Evolutionary conservation across 1,140 invertebrate species (phyloP).

Genomic region (Papilio aristodemus): DNA sequence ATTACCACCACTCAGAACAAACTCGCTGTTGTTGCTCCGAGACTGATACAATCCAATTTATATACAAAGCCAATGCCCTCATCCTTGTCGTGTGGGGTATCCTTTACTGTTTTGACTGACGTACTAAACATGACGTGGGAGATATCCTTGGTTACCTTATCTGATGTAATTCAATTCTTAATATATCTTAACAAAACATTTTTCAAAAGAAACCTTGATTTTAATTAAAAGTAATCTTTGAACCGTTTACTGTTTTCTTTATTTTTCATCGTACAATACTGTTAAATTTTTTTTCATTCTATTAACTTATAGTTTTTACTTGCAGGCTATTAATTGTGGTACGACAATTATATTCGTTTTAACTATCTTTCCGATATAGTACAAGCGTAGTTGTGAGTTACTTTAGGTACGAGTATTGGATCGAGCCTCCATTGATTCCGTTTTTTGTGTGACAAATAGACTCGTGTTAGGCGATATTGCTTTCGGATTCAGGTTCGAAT

Average conservation of each 20-base stretch:
- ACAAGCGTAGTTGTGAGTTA: not conserved
- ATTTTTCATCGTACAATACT: too few relatives aligned
- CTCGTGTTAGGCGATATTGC: slow-evolving; percentile 74
- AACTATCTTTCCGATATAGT: not conserved
- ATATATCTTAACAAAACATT: not conserved
- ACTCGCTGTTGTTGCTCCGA: slow-evolving; percentile 43
- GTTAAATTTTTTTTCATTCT: not conserved
- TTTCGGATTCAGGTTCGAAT: slow-evolving; percentile 76
- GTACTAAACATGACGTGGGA: slow-evolving; percentile 38
- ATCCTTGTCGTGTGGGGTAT: slow-evolving; percentile 35
- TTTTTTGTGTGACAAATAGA: slow-evolving; percentile 79
- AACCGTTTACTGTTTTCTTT: too few relatives aligned
- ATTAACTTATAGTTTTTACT: not conserved
- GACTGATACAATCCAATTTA: slow-evolving; percentile 55
- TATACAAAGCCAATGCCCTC: slow-evolving; percentile 51
- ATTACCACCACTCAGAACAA: slow-evolving; percentile 38
- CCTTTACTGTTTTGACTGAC: slow-evolving; percentile 44
- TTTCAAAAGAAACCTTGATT: too few relatives aligned
- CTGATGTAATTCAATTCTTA: not conserved
- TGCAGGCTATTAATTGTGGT: not conserved
- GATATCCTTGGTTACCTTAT: not conserved
- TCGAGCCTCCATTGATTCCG: slow-evolving; percentile 62
- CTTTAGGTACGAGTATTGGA: slow-evolving; percentile 7
- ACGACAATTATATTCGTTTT: not conserved
- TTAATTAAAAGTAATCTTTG: too few relatives aligned